Percentiles rank a stretch among this genome's conserved stretches.
phyloP scores from a whole-genome alignment of 2,113 vertebrate species.

The Microtus montanus region DNA sequence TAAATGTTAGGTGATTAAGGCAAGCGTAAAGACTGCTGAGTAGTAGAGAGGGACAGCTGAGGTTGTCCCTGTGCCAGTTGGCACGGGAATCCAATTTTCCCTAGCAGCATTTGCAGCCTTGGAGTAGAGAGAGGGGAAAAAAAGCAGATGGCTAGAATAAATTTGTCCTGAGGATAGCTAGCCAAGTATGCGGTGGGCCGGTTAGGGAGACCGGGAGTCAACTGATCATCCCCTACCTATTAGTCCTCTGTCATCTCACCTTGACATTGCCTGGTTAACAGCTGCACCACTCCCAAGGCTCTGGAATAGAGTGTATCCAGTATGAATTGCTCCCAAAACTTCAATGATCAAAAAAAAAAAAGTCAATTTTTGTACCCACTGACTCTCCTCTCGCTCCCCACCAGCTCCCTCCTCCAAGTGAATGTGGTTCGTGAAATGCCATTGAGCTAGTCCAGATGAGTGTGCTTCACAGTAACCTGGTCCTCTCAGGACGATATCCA shows the following conservation, averaged over 20 bases:
- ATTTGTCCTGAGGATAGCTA: conserved; percentile 32
- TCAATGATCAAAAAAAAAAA: neutral
- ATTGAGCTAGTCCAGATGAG: neutral
- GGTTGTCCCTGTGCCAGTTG: conserved; percentile 39
- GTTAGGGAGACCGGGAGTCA: neutral
- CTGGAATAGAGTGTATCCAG: neutral
- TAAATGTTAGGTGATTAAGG: conserved; percentile 18
- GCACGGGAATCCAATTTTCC: conserved; percentile 48
- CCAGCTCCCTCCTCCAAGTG: neutral
- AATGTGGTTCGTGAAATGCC: neutral
- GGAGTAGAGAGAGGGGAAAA: neutral
- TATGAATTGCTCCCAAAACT: neutral
- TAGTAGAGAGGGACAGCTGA: conserved; percentile 4
- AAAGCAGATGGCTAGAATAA: conserved; percentile 72
- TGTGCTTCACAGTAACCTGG: neutral
- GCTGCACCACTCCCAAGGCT: neutral
- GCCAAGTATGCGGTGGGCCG: neutral
- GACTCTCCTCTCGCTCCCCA: neutral
- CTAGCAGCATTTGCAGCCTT: conserved; percentile 56
- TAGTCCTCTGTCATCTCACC: neutral
- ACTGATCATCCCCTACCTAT: neutral
- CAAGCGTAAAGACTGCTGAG: conserved; percentile 18
- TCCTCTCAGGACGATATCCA: neutral
- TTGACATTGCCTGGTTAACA: neutral
- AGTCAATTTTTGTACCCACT: neutral